Base-by-base conservation (phyloP, 2,113 vertebrate genomes). In the Climacteris rufus region DNA sequence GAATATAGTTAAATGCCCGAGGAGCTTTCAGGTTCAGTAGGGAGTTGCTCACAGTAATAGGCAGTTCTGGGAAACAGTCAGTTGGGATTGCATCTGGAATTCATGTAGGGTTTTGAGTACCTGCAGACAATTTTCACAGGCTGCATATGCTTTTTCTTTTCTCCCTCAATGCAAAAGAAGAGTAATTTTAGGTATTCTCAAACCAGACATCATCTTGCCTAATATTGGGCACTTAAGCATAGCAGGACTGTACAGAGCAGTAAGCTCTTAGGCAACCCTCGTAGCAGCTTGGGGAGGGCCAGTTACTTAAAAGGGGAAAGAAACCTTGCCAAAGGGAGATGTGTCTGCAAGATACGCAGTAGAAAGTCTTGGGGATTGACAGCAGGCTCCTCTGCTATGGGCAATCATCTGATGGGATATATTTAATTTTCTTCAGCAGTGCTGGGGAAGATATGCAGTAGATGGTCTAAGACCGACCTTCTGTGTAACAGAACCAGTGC, bases 1-100 rank as follows among this genome's bases (percentile, higher is more conserved):
- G 95, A 94, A 90, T 92, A 75, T 90, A 90, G 89, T 92, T 93
- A 96, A 96, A 95, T 52, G 89, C 95, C 91, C 0, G 56, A 89
- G 93, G 95, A 96, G 64, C 72, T 96, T 94, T 95, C 86, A 92
- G 72, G 80, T 93, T 93, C 76, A 83, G 68, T 2, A 81, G 83
- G 72, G 93, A 93, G 94, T 56, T 96, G 80, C 89, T 92, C 76
- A 52, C 54, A 93, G 47, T 68, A 93, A 92, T 78, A 94, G 72
- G 80, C 68, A 83, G 64, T 60, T 60, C 86, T 93, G 83, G 86
- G 80, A 93, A 97, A 92, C 52, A 72, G 65, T 83, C 53, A 2
- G 13, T 54, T 83, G 89, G 89, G 86, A 87, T 87, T 87, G 80
- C 22, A 10, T 87, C 39, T 95, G 76, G n/a, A 84, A 93, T 89